Evolutionary conservation across 2,797 vertebrate species (phyloP), one percentile per base, ranked within the genome.

Genomic region (Pyrocephalus nanus): DNA sequence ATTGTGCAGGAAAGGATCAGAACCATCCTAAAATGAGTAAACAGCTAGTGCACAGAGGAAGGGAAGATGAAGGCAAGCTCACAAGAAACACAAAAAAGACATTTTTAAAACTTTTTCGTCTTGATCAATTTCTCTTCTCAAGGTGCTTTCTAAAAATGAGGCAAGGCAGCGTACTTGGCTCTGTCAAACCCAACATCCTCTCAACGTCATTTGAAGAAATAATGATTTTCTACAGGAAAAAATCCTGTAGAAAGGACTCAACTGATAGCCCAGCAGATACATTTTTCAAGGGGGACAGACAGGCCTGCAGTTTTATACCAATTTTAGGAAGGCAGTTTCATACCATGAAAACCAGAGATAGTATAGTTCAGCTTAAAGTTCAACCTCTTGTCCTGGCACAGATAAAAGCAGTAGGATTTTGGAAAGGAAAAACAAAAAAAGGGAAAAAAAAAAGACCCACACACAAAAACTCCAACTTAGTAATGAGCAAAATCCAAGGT

Each of bases 201-300:
- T 85, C 91, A 74, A 80, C 8, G 5, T 90, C 78, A 92, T 88
- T 92, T 67, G 89, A 80, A 90, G 82, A 95, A 96, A 90, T 88
- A 93, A 86, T 9, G 8, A 96, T 80, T 92, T 95, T 78, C 91
- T 91, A 73, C 66, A 80, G 75, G 64, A 90, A 69, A 92, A 94
- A 93, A 91, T 66, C 45, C 58, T 61, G 71, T 27, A 47, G 77
- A 78, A 87, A 82, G 50, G 45, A 65, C 67, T 92, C 53, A 0
- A 88, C 70, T 76, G 79, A 88, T 77, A 94, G 60, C 36, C 55
- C 62, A 88, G 88, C 29, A 93, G 88, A 79, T 38, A 27, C 27
- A 92, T 93, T 93, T 95, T 93, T 96, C 90, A 93, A 92, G 69
- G 29, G 32, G 54, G 70, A 86, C 70, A 92, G 82, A 72, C 51